These are phyloP conservation scores for Nicator chloris DNA, from an alignment of 2,113 vertebrate genomes.

Conservation along the genomic window DNA sequence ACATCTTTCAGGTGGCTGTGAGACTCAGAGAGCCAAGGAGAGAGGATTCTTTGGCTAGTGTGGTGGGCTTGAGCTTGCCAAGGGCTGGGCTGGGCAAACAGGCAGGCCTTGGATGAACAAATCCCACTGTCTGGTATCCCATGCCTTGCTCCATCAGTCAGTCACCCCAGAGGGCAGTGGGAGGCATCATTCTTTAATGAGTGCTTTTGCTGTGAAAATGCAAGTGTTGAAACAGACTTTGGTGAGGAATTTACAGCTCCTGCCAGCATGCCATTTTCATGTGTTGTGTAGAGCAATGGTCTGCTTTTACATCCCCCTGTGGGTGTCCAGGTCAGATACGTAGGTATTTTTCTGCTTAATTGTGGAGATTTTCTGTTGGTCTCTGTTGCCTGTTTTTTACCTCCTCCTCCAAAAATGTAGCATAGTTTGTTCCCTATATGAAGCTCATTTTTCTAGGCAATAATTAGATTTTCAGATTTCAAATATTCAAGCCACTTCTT, in stretches of 20 bases:
- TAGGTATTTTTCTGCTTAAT: neutral
- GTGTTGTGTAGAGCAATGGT: rapidly evolving
- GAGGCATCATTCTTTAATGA: neutral
- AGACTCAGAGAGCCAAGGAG: neutral
- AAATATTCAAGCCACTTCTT: neutral
- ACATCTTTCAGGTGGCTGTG: neutral
- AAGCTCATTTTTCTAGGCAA: neutral
- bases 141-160: rapidly evolving
- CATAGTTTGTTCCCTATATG: neutral
- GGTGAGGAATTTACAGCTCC: neutral
- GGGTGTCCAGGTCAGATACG: neutral
- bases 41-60: neutral
- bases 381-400: neutral
- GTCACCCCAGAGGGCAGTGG: neutral
- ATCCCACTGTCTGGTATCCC: neutral
- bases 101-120: rapidly evolving
- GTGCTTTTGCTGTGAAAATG: neutral
- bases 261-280: neutral
- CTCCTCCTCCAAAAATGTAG: neutral
- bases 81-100: neutral
- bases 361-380: neutral
- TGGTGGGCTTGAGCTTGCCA: neutral
- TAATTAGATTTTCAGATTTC: slow-evolving; percentile 1
- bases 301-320: neutral
- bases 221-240: neutral